Evolutionary conservation across 2,888 invertebrate species (phyloP).

Genomic region (Drosophila demipolita): DNA sequence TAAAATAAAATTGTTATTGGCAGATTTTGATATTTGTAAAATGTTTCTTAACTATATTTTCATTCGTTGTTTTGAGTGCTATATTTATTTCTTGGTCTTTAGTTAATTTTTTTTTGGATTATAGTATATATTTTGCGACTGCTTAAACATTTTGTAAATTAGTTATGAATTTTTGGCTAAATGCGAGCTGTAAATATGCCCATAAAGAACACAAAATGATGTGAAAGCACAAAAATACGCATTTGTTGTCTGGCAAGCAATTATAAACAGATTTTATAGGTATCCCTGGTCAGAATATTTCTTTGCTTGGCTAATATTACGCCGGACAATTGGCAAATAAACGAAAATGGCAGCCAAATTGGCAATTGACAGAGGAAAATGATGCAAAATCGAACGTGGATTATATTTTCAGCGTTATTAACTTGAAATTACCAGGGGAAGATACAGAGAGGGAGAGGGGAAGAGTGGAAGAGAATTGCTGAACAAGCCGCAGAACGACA

Average conservation of each 20-base stretch:
- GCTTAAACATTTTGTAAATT: background rate
- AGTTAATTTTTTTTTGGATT: background rate
- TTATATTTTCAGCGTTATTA: constrained; percentile 68
- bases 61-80: too few species aligned
- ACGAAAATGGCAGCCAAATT: constrained; percentile 46
- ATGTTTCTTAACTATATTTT: too few species aligned
- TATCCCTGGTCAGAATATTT: constrained; percentile 23
- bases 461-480: background rate
- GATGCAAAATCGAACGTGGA: constrained; percentile 58
- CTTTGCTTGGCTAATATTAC: constrained; percentile 15
- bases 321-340: constrained; percentile 44
- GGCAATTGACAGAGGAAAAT: constrained; percentile 43
- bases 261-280: constrained; percentile 68
- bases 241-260: constrained; percentile 40
- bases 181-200: background rate
- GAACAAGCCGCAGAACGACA: constrained; percentile 23
- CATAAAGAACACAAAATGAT: constrained; percentile 1
- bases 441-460: background rate
- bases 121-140: background rate
- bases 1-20: background rate
- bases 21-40: too few species aligned
- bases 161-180: background rate
- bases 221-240: constrained; percentile 1
- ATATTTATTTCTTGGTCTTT: too few species aligned
- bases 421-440: constrained; percentile 64